phyloP scores from a whole-genome alignment of 2,113 vertebrate genomes.

The Nerophis lumbriciformis region DNA sequence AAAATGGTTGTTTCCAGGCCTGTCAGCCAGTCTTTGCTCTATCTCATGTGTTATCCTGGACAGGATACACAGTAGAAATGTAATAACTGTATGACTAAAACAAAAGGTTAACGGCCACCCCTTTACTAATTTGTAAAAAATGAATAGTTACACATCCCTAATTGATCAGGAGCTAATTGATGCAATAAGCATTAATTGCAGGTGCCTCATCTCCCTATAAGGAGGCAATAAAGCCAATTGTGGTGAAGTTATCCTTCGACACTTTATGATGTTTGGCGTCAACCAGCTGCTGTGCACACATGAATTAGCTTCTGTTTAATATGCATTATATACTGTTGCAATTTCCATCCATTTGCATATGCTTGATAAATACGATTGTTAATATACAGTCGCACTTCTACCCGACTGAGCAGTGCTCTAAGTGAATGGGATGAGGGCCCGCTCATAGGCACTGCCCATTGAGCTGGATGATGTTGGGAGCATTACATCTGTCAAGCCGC shows the following conservation, averaged over 20 bases:
- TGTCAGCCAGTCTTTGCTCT: too few relatives aligned
- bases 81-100: not conserved
- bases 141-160: not conserved
- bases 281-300: conserved; percentile 25
- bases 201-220: not conserved
- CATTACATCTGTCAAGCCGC: conserved; percentile 57
- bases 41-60: not conserved
- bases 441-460: conserved; percentile 40
- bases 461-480: conserved; percentile 45
- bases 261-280: conserved; percentile 20
- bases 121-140: not conserved
- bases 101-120: not conserved
- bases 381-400: conserved; percentile 14
- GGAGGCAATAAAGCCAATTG: not conserved
- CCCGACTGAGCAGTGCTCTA: conserved; percentile 30
- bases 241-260: conserved; percentile 6
- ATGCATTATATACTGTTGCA: conserved; percentile 23
- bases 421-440: conserved; percentile 35
- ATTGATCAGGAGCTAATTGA: not conserved
- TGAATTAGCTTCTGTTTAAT: conserved; percentile 40
- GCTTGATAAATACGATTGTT: conserved; percentile 37
- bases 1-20: too few relatives aligned
- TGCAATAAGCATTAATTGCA: not conserved
- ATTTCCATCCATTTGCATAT: conserved; percentile 43
- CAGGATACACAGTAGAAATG: not conserved